Percentiles rank a stretch among this genome's conserved stretches.
phyloP scores from a whole-genome alignment of 2,888 invertebrate genomes.

The Ditula angustiorana region DNA sequence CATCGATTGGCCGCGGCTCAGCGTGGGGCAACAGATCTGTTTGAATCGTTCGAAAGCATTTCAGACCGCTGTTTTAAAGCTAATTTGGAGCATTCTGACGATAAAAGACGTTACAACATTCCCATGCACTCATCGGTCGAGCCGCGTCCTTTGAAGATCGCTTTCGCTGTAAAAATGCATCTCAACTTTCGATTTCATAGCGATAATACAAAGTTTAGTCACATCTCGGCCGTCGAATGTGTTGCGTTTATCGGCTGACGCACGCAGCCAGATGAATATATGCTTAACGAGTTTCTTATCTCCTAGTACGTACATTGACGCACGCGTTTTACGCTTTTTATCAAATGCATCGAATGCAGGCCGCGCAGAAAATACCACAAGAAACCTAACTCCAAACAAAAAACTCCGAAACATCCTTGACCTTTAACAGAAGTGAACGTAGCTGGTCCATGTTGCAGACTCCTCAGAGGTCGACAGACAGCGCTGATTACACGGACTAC shows the following conservation, averaged over 20 bases:
- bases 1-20: conserved; percentile 17
- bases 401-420: background rate
- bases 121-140: conserved; percentile 20
- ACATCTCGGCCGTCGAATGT: conserved; percentile 2
- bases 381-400: background rate
- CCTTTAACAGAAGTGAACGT: conserved; percentile 6
- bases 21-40: background rate
- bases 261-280: conserved; percentile 7
- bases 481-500: conserved; percentile 31
- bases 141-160: conserved; percentile 8
- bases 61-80: conserved; percentile 24
- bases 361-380: conserved; percentile 11
- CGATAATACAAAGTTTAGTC: conserved; percentile 7
- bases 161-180: conserved; percentile 28
- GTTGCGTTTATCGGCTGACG: conserved; percentile 17
- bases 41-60: conserved; percentile 21
- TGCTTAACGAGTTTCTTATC: conserved; percentile 19
- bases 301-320: background rate
- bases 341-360: background rate
- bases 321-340: background rate
- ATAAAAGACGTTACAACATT: conserved; percentile 9
- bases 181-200: conserved; percentile 26
- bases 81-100: conserved; percentile 22
- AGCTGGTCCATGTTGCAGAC: conserved; percentile 33
- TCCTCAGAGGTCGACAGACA: conserved; percentile 10